Percentiles rank a stretch among this genome's conserved stretches.
Evolutionary conservation across 2,113 vertebrate species (phyloP).

Genomic region (Upupa epops): DNA sequence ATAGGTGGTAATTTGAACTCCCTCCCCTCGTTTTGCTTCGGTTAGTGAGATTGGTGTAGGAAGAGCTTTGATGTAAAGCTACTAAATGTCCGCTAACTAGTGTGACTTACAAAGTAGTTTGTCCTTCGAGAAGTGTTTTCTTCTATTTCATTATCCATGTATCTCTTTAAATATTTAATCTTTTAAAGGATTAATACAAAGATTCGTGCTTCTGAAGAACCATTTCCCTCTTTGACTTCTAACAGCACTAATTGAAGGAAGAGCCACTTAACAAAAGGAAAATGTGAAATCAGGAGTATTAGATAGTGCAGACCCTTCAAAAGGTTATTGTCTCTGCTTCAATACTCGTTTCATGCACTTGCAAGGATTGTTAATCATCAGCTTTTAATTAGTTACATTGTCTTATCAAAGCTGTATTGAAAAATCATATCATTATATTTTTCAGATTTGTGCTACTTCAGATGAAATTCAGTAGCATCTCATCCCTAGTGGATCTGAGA

Average conservation of each 20-base stretch:
- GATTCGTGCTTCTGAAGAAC: background rate
- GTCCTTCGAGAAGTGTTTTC: background rate
- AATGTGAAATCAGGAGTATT: background rate
- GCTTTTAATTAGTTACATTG: background rate
- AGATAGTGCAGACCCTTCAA: background rate
- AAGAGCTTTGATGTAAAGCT: background rate
- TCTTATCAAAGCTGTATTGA: background rate
- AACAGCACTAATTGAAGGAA: background rate
- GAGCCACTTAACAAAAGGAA: background rate
- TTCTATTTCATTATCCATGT: background rate
- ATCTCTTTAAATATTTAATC: background rate
- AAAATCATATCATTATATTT: background rate
- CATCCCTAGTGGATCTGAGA: background rate
- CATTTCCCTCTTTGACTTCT: background rate
- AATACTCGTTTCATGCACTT: background rate
- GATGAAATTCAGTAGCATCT: background rate
- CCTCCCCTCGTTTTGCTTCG: background rate
- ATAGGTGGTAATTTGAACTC: background rate
- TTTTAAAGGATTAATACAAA: background rate
- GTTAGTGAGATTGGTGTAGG: background rate
- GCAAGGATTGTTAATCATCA: background rate
- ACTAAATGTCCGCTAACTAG: background rate
- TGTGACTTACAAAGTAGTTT: background rate
- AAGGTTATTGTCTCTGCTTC: background rate
- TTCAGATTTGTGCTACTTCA: background rate